Evolutionary conservation across 2,888 invertebrate genomes (phyloP), one percentile per base, ranked within the genome.

Genomic region (Macaria notata): DNA sequence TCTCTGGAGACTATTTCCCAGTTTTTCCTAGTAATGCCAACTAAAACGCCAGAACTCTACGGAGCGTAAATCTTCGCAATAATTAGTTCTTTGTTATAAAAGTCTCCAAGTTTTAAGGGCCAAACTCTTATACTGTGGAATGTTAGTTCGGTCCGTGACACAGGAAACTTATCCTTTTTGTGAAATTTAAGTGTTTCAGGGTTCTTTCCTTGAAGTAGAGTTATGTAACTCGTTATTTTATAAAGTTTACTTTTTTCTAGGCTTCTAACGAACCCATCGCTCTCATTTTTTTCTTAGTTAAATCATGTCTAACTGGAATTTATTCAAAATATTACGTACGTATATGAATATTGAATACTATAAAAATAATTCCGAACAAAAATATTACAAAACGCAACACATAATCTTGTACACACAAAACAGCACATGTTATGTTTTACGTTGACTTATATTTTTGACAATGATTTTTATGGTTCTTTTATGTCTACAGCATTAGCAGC

Each of bases 61-160:
- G 48, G 49, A 50, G 64, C 62, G 57, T 65, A 65, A 61, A 61
- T 63, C 61, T 53, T 54, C 9, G 45, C 49, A 61, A 56, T 65
- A 61, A 65, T 65, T 63, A 63, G 59, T 61, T 61, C 61, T 58
- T 57, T 57, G 65, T 61, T 61, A 61, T 56, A 60, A 56, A 56
- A 60, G 57, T 63, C 61, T 50, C 47, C 9, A 65, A 65, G 57
- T 73, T 70, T 69, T 64, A 64, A 64, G 62, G 63, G 64, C 48
- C 56, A 61, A 67, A 64, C 59, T 68, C 63, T 64, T 61, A 64
- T 67, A 61, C 49, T 52, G 46, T 31, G 8, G 9, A 36, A 9
- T 44, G 36, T 4, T 9, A 41, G 8, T 5, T 50, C 45, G 60
- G 60, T 39, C 29, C 44, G 46, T 52, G 62, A 49, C 36, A 60